Conservation (phyloP, 1,140 invertebrate species). For the Maconellicoccus hirsutus region DNA sequence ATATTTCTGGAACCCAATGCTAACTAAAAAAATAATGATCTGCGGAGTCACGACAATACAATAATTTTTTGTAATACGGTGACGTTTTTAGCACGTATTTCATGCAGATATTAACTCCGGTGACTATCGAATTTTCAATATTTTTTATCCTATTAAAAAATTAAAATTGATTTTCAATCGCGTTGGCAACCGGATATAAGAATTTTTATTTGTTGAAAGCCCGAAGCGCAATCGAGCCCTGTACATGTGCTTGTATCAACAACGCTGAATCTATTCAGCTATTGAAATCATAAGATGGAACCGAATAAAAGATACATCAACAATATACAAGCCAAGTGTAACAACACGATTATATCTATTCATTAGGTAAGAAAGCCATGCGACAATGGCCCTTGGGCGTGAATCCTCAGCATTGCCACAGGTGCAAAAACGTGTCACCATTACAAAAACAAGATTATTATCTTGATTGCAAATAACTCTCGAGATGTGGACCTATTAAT, state of each 20-base stretch:
- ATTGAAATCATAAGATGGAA: neutral
- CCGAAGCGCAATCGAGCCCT: neutral
- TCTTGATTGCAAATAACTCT: too few species aligned
- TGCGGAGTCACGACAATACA: neutral
- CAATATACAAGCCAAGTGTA: neutral
- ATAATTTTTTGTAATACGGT: neutral
- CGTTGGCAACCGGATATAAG: neutral
- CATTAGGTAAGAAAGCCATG: neutral
- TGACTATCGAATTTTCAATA: neutral
- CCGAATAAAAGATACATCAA: neutral
- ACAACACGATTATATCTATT: neutral
- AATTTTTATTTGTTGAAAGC: neutral
- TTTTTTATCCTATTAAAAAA: too few species aligned
- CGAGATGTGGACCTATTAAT: too few species aligned
- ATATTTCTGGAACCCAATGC: neutral
- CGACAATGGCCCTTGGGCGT: neutral
- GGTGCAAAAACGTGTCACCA: conserved; percentile 7
- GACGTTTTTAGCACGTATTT: neutral
- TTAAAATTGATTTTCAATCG: too few species aligned
- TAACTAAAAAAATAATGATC: neutral
- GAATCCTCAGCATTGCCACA: neutral
- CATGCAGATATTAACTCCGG: neutral
- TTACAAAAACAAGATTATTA: neutral
- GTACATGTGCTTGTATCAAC: neutral
- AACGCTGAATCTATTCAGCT: neutral